Evolutionary conservation across 1,140 invertebrate species (phyloP).

Genomic region (Papilio helenus): DNA sequence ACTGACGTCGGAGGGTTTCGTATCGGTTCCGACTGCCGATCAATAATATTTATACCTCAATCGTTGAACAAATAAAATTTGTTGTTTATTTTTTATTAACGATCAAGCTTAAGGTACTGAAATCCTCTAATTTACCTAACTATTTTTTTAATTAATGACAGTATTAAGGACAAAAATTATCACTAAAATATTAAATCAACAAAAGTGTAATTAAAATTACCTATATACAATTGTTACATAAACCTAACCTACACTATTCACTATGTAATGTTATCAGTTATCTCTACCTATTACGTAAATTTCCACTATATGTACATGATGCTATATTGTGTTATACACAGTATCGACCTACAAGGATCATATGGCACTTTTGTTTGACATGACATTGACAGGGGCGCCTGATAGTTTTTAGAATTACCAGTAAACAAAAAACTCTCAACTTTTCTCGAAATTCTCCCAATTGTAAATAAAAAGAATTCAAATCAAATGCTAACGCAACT

Average conservation of each 20-base stretch:
- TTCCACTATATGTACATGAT: background rate
- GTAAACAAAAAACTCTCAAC: too few relatives aligned
- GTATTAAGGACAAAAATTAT: background rate
- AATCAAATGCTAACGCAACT: too few relatives aligned
- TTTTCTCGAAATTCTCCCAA: too few relatives aligned
- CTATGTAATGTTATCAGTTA: slow-evolving; percentile 1
- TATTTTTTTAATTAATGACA: background rate
- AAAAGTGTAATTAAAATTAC: background rate
- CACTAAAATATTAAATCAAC: background rate
- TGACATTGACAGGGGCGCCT: too few relatives aligned
- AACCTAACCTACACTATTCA: slow-evolving; percentile 5
- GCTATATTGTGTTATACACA: too few relatives aligned
- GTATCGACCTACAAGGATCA: too few relatives aligned
- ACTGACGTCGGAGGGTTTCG: background rate
- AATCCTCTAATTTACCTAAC: background rate
- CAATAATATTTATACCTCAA: background rate
- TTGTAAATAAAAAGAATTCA: too few relatives aligned
- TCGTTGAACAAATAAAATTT: background rate
- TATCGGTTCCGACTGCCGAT: background rate
- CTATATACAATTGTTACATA: background rate
- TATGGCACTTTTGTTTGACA: too few relatives aligned
- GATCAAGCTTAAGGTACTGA: background rate
- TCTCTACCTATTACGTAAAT: slow-evolving; percentile 8
- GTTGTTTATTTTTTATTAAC: background rate
- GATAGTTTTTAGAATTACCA: too few relatives aligned